Conservation (phyloP, 1,140 invertebrate species). For the Berghia stephanieae region DNA sequence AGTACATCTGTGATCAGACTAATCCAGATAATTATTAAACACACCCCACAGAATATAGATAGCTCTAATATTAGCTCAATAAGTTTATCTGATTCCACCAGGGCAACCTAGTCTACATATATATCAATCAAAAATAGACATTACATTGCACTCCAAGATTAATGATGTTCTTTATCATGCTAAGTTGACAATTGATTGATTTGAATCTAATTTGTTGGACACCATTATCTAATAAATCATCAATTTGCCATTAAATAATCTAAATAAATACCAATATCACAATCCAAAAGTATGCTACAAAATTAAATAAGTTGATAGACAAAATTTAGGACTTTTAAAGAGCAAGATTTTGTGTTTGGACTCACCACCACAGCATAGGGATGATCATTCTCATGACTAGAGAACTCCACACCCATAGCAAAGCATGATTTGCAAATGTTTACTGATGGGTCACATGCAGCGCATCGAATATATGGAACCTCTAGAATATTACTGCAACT, state of each 20-base stretch:
- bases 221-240: too few relatives aligned
- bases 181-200: too few relatives aligned
- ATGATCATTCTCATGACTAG: conserved; percentile 78
- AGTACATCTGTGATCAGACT: too few relatives aligned
- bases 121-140: too few relatives aligned
- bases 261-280: background rate
- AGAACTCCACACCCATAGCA: conserved; percentile 76
- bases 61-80: too few relatives aligned
- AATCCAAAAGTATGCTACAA: background rate
- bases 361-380: conserved; percentile 75
- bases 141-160: too few relatives aligned
- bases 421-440: conserved; percentile 81
- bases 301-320: background rate
- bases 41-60: too few relatives aligned
- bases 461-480: conserved; percentile 81
- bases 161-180: too few relatives aligned
- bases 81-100: too few relatives aligned
- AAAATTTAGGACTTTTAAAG: background rate
- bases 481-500: conserved; percentile 37
- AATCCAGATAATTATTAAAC: too few relatives aligned
- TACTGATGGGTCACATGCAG: conserved; percentile 70
- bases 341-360: background rate
- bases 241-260: background rate
- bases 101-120: too few relatives aligned
- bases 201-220: too few relatives aligned